Percentiles rank a stretch among this genome's conserved stretches.
phyloP scores from a whole-genome alignment of 2,797 vertebrate species.

The Astyanax mexicanus region DNA sequence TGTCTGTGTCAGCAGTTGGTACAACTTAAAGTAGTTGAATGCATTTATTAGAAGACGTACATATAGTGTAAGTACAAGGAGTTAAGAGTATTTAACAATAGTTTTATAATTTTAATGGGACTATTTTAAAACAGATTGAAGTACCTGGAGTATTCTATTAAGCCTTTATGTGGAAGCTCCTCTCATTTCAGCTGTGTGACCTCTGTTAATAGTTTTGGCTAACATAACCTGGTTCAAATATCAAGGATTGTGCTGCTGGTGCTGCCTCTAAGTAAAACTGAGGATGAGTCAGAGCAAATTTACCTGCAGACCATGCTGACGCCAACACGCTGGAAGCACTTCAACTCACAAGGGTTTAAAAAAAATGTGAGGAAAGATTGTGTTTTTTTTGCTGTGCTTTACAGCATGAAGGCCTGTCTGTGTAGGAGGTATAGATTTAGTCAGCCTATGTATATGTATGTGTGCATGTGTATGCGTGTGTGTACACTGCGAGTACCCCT shows the following conservation, averaged over 20 bases:
- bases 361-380: background rate
- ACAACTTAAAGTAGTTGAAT: too few relatives aligned
- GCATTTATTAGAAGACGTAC: too few relatives aligned
- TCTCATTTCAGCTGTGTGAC: background rate
- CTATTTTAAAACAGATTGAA: background rate
- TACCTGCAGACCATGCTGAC: constrained; percentile 1
- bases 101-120: too few relatives aligned
- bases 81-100: too few relatives aligned
- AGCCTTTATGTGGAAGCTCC: background rate
- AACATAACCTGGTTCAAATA: constrained; percentile 8
- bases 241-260: background rate
- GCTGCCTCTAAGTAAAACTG: background rate
- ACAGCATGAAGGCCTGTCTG: constrained; percentile 13
- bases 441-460: constrained; percentile 40
- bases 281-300: constrained; percentile 21
- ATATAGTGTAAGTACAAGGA: too few relatives aligned
- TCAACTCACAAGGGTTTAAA: background rate
- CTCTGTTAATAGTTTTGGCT: constrained; percentile 3
- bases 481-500: constrained; percentile 28
- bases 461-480: constrained; percentile 43
- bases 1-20: too few relatives aligned
- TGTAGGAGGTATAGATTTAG: constrained; percentile 29
- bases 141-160: background rate
- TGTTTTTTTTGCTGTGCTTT: constrained; percentile 19
- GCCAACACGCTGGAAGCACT: background rate